Evolutionary conservation across 2,113 vertebrate genomes (phyloP).

Genomic region (Ctenodactylus gundi): DNA sequence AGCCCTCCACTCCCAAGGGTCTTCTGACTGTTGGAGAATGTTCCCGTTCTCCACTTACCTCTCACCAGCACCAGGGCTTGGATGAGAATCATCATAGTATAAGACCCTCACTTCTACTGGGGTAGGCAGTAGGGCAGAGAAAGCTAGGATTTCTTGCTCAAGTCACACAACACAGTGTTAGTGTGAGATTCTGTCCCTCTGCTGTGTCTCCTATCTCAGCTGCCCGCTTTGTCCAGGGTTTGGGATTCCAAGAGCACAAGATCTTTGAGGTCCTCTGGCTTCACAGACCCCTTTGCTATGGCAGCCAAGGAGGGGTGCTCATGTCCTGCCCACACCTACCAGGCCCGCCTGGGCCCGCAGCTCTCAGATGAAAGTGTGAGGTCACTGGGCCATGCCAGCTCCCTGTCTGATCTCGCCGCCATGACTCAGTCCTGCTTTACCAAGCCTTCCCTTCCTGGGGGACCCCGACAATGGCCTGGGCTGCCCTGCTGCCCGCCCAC

Average conservation of each 20-base stretch:
- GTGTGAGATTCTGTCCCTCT: background rate
- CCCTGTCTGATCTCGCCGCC: constrained; percentile 58
- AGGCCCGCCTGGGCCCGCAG: constrained; percentile 34
- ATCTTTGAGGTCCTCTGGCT: background rate
- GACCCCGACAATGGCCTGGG: constrained; percentile 45
- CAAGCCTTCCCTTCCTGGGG: constrained; percentile 45
- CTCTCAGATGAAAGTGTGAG: constrained; percentile 54
- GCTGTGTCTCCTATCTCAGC: background rate
- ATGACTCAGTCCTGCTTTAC: constrained; percentile 64
- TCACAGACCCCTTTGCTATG: background rate
- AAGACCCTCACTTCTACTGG: background rate
- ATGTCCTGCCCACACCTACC: background rate
- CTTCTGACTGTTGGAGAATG: background rate
- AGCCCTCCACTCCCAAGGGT: background rate
- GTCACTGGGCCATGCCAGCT: constrained; percentile 52
- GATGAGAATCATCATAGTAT: background rate
- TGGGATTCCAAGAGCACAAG: background rate
- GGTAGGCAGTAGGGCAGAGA: background rate
- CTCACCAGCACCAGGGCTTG: background rate
- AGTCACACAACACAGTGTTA: no score
- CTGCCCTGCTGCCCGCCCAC: background rate
- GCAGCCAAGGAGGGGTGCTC: background rate
- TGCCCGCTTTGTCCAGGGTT: background rate
- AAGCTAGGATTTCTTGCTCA: background rate
- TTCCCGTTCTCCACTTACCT: background rate